Conservation (phyloP, 2,888 invertebrate genomes). For the Chesias legatella region DNA sequence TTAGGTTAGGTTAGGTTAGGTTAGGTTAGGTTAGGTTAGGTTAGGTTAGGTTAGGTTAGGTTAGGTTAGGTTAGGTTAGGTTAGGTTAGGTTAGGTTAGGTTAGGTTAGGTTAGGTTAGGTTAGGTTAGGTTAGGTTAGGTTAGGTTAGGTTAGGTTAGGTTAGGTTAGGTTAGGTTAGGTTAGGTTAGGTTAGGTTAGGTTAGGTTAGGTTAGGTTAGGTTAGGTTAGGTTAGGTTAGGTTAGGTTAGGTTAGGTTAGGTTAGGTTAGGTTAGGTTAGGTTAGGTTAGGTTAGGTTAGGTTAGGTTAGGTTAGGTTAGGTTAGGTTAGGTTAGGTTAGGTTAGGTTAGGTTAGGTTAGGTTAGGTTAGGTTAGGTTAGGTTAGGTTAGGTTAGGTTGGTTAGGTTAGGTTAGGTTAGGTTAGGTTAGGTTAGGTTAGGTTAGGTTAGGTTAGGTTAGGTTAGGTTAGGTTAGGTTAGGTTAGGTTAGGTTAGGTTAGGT, state of each 20-base stretch:
- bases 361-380: conserved; percentile 7
- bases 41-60: conserved; percentile 23
- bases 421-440: conserved; percentile 5
- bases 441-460: conserved; percentile 1
- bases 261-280: conserved; percentile 12
- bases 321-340: conserved; percentile 6
- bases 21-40: conserved; percentile 23
- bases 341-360: conserved; percentile 8
- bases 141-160: conserved; percentile 15
- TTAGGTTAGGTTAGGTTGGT: not conserved
- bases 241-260: conserved; percentile 14
- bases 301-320: conserved; percentile 11
- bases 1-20: conserved; percentile 19
- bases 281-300: conserved; percentile 17
- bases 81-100: conserved; percentile 21
- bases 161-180: conserved; percentile 12
- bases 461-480: conserved; percentile 1
- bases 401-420: conserved; percentile 3
- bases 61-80: conserved; percentile 19
- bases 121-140: conserved; percentile 18
- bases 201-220: conserved; percentile 16
- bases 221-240: conserved; percentile 19
- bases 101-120: conserved; percentile 19
- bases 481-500: conserved; percentile 4
- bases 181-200: conserved; percentile 15